A percentile compares a stretch with the other conserved stretches of the same genome.
Evolutionary conservation across 2,888 invertebrate genomes (phyloP).

Genomic region (Dryocosmus kuriphilus): DNA sequence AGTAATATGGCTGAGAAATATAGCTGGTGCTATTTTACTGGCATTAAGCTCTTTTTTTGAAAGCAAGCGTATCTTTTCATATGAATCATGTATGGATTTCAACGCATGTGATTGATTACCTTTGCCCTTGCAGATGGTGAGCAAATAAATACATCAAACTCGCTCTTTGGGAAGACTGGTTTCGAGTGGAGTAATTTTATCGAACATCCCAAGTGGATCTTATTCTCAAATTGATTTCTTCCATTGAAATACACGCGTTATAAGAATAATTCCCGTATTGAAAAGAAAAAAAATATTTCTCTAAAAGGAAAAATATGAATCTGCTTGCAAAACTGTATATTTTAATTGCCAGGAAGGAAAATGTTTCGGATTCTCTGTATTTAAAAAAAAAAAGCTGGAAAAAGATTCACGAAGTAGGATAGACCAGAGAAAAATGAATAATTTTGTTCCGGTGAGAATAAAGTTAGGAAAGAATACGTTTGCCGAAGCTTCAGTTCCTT

Average conservation of each 20-base stretch:
- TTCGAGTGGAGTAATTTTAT: conserved; percentile 12
- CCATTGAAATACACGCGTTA: not conserved
- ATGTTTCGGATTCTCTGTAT: not conserved
- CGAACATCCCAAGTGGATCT: conserved; percentile 10
- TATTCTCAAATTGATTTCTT: conserved; percentile 18
- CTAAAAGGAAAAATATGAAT: not conserved
- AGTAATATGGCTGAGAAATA: not conserved
- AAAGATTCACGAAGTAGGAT: not conserved
- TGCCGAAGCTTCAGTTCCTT: conserved; percentile 9
- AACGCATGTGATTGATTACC: conserved; percentile 59
- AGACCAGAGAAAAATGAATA: conserved; percentile 18
- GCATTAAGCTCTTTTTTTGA: conserved; percentile 51
- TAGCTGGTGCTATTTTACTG: conserved; percentile 17
- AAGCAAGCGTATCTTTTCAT: conserved; percentile 47
- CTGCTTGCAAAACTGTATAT: not conserved
- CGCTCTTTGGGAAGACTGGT: conserved; percentile 5
- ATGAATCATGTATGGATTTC: conserved; percentile 62
- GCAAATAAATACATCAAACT: conserved; percentile 17
- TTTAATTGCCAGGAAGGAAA: not conserved
- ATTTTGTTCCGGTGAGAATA: conserved; percentile 31
- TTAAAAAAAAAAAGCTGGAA: not conserved
- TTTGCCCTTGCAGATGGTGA: conserved; percentile 12
- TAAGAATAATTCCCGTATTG: not conserved
- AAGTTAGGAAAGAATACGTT: conserved; percentile 25
- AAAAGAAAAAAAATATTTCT: not conserved